phyloP scores from a whole-genome alignment of 2,797 vertebrate genomes.

The Glyptemys insculpta region DNA sequence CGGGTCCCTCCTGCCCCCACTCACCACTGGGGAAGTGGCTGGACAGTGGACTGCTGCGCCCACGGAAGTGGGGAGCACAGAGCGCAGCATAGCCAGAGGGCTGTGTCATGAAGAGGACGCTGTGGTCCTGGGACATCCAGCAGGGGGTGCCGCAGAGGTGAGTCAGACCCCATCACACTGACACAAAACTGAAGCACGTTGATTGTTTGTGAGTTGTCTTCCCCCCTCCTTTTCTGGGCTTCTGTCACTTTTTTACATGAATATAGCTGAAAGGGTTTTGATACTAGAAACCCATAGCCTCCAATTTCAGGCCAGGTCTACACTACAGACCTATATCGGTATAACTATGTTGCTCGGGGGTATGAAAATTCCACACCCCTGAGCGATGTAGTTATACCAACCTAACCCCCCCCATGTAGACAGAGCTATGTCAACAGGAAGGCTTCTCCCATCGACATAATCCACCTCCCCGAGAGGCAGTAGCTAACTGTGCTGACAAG shows the following conservation, averaged over 20 bases:
- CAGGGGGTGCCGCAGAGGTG: no score
- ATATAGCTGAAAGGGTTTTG: neutral
- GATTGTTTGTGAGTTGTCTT: neutral
- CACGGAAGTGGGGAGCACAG: no score
- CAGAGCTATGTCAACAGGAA: neutral
- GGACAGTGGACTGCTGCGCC: no score
- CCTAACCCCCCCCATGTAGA: neutral
- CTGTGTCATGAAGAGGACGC: no score
- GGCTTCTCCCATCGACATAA: neutral
- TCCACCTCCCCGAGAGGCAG: no score
- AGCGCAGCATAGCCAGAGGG: no score
- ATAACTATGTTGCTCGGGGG: neutral
- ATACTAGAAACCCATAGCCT: neutral
- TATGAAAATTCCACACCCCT: neutral
- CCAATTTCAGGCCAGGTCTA: neutral
- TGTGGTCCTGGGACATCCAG: no score
- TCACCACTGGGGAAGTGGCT: no score
- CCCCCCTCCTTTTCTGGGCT: neutral
- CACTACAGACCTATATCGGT: neutral
- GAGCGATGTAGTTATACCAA: neutral
- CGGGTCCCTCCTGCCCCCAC: rapidly evolving
- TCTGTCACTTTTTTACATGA: neutral
- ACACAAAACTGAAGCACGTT: neutral
- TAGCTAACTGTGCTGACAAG: no score
- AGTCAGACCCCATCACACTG: no score